These are phyloP conservation scores for Megathymus violae DNA, from an alignment of 1,140 invertebrate genomes.

Conservation along the genomic window DNA sequence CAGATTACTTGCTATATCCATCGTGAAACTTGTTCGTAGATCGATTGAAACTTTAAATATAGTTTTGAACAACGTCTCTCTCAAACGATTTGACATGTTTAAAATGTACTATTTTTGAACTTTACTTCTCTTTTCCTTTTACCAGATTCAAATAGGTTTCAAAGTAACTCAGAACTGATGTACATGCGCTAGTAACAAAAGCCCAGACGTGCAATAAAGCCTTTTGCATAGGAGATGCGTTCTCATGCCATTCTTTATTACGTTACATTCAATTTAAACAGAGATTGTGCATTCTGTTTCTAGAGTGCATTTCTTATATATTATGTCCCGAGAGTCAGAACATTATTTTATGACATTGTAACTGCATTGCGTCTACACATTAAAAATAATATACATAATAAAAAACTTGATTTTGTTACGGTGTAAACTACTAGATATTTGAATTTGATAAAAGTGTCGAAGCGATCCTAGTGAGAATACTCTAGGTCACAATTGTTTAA, in stretches of 20 bases:
- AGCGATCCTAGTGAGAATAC: too few species aligned
- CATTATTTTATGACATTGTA: too few species aligned
- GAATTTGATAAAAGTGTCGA: too few species aligned
- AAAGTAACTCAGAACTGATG: not conserved
- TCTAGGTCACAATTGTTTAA: too few species aligned
- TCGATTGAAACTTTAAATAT: not conserved
- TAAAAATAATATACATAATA: too few species aligned
- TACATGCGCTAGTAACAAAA: not conserved
- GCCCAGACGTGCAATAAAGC: not conserved
- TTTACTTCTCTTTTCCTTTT: not conserved
- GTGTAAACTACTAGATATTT: too few species aligned
- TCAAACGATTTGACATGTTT: not conserved
- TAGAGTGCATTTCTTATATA: not conserved
- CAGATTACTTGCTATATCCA: too few species aligned
- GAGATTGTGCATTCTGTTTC: slow-evolving; percentile 8
- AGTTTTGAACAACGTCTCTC: too few species aligned
- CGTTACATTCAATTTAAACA: slow-evolving; percentile 17
- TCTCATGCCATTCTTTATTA: slow-evolving; percentile 7
- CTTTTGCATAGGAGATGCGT: slow-evolving; percentile 17
- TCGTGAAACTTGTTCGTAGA: too few species aligned
- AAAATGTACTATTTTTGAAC: not conserved
- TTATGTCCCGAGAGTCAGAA: not conserved
- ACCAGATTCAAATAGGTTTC: not conserved
- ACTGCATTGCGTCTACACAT: too few species aligned
- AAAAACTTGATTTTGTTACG: too few species aligned